phyloP scores from a whole-genome alignment of 2,888 invertebrate genomes.

The Chrysotoxum bicinctum region DNA sequence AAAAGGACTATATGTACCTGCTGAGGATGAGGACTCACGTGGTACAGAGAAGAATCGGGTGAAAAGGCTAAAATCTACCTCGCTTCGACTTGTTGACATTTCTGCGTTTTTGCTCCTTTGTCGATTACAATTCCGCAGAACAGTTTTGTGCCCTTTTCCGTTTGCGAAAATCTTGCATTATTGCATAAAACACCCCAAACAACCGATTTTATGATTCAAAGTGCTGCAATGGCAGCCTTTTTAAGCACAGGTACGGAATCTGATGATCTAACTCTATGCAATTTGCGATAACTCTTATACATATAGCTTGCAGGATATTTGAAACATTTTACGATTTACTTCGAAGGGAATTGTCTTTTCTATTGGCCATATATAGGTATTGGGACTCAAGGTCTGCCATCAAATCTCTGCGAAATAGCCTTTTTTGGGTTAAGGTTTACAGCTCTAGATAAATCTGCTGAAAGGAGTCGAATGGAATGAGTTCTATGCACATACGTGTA shows the following conservation, averaged over 20 bases:
- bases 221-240: constrained; percentile 1
- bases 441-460: constrained; percentile 24
- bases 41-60: background rate
- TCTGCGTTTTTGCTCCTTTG: constrained; percentile 47
- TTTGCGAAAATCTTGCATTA: constrained; percentile 50
- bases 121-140: constrained; percentile 24
- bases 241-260: constrained; percentile 39
- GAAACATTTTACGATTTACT: constrained; percentile 60
- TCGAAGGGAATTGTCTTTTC: constrained; percentile 41
- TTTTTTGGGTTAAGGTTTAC: constrained; percentile 46
- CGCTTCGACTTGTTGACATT: constrained; percentile 60
- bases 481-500: background rate
- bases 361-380: background rate
- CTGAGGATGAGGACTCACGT: background rate
- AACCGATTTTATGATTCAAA: constrained; percentile 49
- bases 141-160: constrained; percentile 12
- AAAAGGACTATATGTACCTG: background rate
- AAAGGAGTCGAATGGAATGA: constrained; percentile 47
- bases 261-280: constrained; percentile 68
- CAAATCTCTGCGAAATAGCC: constrained; percentile 55
- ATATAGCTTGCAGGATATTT: constrained; percentile 21
- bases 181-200: constrained; percentile 38
- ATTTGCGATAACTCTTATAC: constrained; percentile 57
- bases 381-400: constrained; percentile 40
- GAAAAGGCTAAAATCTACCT: constrained; percentile 53